Conservation (phyloP, 2,797 vertebrate species). For the Gallinago solitaria region DNA sequence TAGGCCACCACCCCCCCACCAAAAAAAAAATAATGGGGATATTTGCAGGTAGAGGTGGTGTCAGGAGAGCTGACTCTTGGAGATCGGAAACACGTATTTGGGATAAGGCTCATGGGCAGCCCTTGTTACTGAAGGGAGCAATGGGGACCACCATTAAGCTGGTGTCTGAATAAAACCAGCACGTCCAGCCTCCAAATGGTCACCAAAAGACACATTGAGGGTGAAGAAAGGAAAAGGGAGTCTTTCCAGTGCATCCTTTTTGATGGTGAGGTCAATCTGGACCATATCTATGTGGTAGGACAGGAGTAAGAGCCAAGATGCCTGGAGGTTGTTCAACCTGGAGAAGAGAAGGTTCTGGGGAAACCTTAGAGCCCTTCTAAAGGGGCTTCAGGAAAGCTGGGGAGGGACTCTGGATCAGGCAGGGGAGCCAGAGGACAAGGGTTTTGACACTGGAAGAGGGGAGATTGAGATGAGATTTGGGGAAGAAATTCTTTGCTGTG, state of each 20-base stretch:
- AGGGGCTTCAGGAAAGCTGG: too few relatives aligned
- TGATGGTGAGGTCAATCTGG: background rate
- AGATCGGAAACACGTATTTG: fast-evolving
- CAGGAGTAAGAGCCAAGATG: background rate
- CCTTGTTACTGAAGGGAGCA: background rate
- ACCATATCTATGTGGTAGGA: background rate
- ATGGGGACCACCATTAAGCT: fast-evolving
- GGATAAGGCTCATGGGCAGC: background rate
- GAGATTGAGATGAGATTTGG: too few relatives aligned
- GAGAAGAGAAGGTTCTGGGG: too few relatives aligned
- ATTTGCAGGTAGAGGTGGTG: background rate
- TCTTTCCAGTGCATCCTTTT: background rate
- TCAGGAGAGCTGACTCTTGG: background rate
- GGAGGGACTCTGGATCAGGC: too few relatives aligned
- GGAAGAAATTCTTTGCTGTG: too few relatives aligned
- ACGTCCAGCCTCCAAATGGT: fast-evolving
- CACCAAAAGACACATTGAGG: fast-evolving
- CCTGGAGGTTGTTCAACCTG: too few relatives aligned
- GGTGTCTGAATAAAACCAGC: background rate
- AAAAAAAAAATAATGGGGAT: background rate
- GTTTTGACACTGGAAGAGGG: too few relatives aligned
- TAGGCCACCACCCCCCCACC: background rate
- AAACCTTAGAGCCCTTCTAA: too few relatives aligned
- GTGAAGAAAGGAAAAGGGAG: background rate
- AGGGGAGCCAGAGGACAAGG: too few relatives aligned